Percentiles rank a stretch among this genome's conserved stretches.
These are phyloP conservation scores for Xanthorhoe designata DNA, from an alignment of 2,888 invertebrate species.

Conservation along the genomic window DNA sequence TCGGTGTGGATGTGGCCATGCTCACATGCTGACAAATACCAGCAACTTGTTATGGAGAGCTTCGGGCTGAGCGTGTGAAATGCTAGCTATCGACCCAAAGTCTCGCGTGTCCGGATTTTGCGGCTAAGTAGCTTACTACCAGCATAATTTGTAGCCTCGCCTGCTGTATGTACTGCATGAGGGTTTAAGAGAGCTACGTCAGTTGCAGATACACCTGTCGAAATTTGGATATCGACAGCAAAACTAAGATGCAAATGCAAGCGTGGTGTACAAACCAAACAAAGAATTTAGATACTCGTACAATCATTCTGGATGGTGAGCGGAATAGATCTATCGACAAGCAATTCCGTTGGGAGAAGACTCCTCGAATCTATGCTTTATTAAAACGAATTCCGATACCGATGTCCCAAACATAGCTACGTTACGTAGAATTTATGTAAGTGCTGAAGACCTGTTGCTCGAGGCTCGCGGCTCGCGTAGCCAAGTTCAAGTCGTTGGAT, in stretches of 20 bases:
- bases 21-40: not conserved
- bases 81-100: not conserved
- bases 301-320: not conserved
- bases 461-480: not conserved
- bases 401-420: not conserved
- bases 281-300: not conserved
- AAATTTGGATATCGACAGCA: not conserved
- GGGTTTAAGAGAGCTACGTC: not conserved
- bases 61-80: not conserved
- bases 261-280: not conserved
- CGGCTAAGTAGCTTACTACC: not conserved
- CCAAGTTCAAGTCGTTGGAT: conserved; percentile 15
- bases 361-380: not conserved
- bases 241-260: conserved; percentile 1
- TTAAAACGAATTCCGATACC: not conserved
- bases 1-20: too few species aligned
- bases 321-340: not conserved
- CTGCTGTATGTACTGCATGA: not conserved
- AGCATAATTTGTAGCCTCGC: not conserved
- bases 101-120: not conserved
- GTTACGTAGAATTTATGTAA: not conserved
- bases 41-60: not conserved
- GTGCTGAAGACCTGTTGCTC: conserved; percentile 6
- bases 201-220: not conserved
- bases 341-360: not conserved